A percentile compares a stretch with the other conserved stretches of the same genome.
phyloP scores from a whole-genome alignment of 2,113 vertebrate genomes.

The Vicugna pacos region DNA sequence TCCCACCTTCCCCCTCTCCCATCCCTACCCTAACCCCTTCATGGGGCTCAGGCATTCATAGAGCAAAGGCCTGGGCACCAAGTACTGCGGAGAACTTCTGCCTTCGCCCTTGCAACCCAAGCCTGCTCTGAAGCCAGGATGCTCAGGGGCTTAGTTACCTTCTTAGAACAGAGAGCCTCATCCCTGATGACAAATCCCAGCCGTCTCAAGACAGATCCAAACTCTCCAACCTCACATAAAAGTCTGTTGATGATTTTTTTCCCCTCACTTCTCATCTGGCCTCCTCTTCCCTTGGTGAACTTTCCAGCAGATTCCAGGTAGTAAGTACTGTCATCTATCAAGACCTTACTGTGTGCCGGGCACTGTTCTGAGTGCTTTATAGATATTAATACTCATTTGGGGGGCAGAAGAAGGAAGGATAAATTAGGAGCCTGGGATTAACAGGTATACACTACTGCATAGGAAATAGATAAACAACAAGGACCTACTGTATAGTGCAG shows the following conservation, averaged over 20 bases:
- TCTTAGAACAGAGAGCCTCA: neutral
- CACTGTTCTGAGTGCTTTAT: neutral
- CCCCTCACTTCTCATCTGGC: neutral
- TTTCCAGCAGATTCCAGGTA: conserved; percentile 12
- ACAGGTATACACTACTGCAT: too few relatives aligned
- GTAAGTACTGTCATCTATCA: neutral
- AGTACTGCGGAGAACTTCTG: neutral
- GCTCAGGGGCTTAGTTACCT: neutral
- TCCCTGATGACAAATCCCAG: neutral
- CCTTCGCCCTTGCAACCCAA: neutral
- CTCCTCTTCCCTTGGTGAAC: neutral
- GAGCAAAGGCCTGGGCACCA: neutral
- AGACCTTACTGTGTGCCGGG: neutral
- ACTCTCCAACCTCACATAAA: neutral
- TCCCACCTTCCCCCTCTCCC: neutral
- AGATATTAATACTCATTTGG: neutral
- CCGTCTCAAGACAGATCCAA: neutral
- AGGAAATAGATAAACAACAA: too few relatives aligned
- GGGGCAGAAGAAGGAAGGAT: too few relatives aligned
- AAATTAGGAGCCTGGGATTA: too few relatives aligned
- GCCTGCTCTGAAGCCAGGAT: neutral
- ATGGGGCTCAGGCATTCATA: neutral
- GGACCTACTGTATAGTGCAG: too few relatives aligned
- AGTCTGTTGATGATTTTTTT: neutral
- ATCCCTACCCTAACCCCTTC: neutral